Conservation (phyloP, 2,888 invertebrate species). For the Drosophila melanosoma region DNA sequence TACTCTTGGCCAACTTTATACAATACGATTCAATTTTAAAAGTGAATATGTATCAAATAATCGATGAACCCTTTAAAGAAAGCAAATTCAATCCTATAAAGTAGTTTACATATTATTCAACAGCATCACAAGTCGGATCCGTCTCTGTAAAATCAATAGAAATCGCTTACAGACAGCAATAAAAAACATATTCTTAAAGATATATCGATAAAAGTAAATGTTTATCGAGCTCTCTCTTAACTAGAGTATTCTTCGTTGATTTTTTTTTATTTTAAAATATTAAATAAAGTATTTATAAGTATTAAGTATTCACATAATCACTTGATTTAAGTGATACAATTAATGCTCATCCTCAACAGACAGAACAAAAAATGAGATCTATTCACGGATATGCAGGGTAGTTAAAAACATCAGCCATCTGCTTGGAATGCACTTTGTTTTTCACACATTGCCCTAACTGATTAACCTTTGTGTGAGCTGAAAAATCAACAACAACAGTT, state of each 20-base stretch:
- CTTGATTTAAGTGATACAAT: background rate
- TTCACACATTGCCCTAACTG: constrained; percentile 82
- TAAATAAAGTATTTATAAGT: background rate
- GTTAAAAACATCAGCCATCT: constrained; percentile 21
- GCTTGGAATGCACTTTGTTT: constrained; percentile 80
- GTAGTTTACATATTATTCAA: background rate
- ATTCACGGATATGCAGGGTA: background rate
- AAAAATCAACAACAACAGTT: constrained; percentile 63
- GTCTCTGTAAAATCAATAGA: background rate
- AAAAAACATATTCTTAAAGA: background rate
- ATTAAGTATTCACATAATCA: background rate
- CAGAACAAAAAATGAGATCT: background rate
- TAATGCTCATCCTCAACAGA: background rate
- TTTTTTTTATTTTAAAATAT: background rate
- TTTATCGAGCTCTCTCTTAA: too few species aligned
- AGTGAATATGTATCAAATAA: background rate
- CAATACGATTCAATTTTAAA: background rate
- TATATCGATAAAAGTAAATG: background rate
- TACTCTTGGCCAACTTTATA: background rate
- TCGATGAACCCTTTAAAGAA: background rate
- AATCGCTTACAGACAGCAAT: background rate
- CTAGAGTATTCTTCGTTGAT: background rate
- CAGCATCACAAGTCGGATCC: background rate
- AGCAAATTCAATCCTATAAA: background rate
- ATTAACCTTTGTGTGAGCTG: constrained; percentile 80